Evolutionary conservation across 2,888 invertebrate species (phyloP), one percentile per base, ranked within the genome.

Genomic region (Amphipoea lucens): DNA sequence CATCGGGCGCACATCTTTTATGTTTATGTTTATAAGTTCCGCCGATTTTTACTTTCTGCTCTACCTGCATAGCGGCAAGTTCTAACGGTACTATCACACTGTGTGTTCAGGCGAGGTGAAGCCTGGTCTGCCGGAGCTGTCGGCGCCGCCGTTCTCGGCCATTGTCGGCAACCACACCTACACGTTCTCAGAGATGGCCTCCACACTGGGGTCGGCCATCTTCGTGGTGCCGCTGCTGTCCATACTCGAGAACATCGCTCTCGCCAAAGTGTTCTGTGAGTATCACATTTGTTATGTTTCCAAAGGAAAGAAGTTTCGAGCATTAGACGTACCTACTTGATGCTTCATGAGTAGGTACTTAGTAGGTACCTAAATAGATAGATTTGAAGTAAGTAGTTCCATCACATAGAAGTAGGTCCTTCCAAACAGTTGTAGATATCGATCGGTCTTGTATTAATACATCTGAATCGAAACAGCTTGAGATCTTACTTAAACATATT

Each of bases 181-280:
- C 88, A 95, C 94, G 45, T 98, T 98, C 92, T 94, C 97, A 70
- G 98, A 98, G 91, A 98, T 98, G 98, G 96, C 98, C 12, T 97
- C 98, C 82, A 98, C 98, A 90, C 97, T 99, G 77, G 99, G 99
- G 17, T 98, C 98, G 2, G 99, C 99, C 17, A 98, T 99, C 83
- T 96, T 98, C 81, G 97, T 99, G 65, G 98, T 99, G 69, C 99
- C 99, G 0, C 97, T 99, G 76, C 98, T 99, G 83, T 99, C 98
- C 0, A 98, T 99, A 1, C 97, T 99, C 23, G 99, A 99, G 90
- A 99, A 99, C 93, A 99, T 99, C 72, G 99, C 99, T 0, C 99
- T 99, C 86, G 99, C 99, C 4, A 99, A 99, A 96, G 99, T 99
- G 1, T 99, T 99, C 95, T 96, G 97, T 96, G 77, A 96, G 96